Evolutionary conservation across 2,888 invertebrate genomes (phyloP).

Genomic region (Palloptera scutellata): DNA sequence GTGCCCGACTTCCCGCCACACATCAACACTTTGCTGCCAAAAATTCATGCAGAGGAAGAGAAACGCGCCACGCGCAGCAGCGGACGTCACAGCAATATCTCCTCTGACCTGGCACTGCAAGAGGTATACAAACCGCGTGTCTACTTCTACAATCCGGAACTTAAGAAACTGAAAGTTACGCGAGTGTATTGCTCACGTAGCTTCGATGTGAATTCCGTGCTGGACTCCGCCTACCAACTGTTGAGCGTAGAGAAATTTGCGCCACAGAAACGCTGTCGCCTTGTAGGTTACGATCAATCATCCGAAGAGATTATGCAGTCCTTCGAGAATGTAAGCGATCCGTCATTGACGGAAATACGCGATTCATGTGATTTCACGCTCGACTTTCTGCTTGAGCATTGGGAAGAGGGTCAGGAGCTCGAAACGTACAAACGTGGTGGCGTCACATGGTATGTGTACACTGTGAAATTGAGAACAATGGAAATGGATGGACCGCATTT

Average conservation of each 20-base stretch:
- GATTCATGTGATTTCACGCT: slow-evolving; percentile 53
- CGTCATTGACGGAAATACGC: slow-evolving; percentile 53
- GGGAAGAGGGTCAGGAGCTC: slow-evolving; percentile 69
- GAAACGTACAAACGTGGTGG: slow-evolving; percentile 72
- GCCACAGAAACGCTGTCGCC: slow-evolving; percentile 72
- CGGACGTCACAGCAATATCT: slow-evolving; percentile 61
- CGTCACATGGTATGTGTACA: slow-evolving; percentile 68
- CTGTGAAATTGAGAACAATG: slow-evolving; percentile 70
- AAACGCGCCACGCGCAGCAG: slow-evolving; percentile 57
- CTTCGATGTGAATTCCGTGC: slow-evolving; percentile 69
- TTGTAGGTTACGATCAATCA: slow-evolving; percentile 74
- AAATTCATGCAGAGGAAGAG: slow-evolving; percentile 72
- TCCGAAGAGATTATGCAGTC: slow-evolving; percentile 72
- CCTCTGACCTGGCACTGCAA: slow-evolving; percentile 63
- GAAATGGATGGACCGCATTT: slow-evolving; percentile 71
- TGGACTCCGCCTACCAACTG: slow-evolving; percentile 69
- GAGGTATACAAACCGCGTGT: slow-evolving; percentile 71
- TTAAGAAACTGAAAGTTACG: slow-evolving; percentile 67
- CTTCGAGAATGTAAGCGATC: slow-evolving; percentile 67
- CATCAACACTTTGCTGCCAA: slow-evolving; percentile 71
- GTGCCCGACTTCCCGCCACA: slow-evolving; percentile 79
- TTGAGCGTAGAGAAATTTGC: slow-evolving; percentile 69
- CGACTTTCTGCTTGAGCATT: slow-evolving; percentile 75
- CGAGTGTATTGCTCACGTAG: slow-evolving; percentile 70
- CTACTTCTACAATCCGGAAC: slow-evolving; percentile 70